These are phyloP conservation scores for Nemopilema nomurai DNA, from an alignment of 30 jellyfish, hydroid and myxozoan genomes.

Conservation along the genomic window DNA sequence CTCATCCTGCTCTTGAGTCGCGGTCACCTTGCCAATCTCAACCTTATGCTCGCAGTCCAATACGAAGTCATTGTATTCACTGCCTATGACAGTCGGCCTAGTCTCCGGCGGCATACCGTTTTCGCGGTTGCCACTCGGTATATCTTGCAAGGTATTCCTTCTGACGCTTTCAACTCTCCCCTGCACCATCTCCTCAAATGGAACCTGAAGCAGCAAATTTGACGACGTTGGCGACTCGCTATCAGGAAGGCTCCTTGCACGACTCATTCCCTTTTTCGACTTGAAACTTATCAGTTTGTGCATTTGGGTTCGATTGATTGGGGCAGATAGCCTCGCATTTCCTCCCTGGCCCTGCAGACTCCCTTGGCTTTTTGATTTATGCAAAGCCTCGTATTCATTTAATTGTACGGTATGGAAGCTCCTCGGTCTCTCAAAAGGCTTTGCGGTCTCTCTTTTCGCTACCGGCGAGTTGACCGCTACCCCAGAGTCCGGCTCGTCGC, in stretches of 20 bases:
- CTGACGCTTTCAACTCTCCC: constrained; percentile 13
- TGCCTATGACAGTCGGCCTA: not conserved
- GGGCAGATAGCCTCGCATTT: constrained; percentile 11
- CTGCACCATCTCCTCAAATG: constrained; percentile 66
- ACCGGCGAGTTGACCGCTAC: not conserved
- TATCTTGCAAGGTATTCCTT: constrained; percentile 16
- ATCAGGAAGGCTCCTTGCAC: constrained; percentile 49
- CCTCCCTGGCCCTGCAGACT: constrained; percentile 12
- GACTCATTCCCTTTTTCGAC: constrained; percentile 36
- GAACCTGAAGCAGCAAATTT: constrained; percentile 56
- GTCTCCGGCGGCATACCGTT: not conserved
- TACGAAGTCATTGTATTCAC: not conserved
- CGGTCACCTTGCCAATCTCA: not conserved
- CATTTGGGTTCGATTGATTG: constrained; percentile 46
- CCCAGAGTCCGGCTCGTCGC: constrained; percentile 30
- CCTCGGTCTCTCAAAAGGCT: constrained; percentile 18
- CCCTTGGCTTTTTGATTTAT: constrained; percentile 31
- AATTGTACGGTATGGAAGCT: constrained; percentile 21
- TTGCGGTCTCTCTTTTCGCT: not conserved
- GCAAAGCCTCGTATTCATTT: constrained; percentile 21
- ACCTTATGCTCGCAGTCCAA: not conserved
- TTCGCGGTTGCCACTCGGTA: not conserved
- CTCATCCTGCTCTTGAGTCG: not conserved
- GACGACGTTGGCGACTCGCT: constrained; percentile 46
- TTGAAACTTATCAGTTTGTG: constrained; percentile 46